phyloP scores from a whole-genome alignment of 2,113 vertebrate species.

The Syngnathus scovelli region DNA sequence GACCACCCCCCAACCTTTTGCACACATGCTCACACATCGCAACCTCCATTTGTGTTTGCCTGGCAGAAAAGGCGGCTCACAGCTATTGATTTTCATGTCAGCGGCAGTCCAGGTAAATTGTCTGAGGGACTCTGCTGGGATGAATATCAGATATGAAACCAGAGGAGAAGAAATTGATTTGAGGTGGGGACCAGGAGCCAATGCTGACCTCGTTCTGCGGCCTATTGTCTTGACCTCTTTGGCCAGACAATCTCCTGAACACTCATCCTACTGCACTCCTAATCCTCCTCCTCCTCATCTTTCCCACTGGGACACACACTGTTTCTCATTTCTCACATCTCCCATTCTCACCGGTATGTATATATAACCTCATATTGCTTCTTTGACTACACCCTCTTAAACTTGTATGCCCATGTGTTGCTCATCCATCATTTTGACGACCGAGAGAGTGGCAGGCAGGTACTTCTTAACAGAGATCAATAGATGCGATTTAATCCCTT shows the following conservation, averaged over 20 bases:
- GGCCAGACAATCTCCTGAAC: slow-evolving; percentile 25
- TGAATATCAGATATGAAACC: slow-evolving; percentile 79
- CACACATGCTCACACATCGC: slow-evolving; percentile 58
- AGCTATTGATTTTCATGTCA: slow-evolving; percentile 83
- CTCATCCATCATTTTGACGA: slow-evolving; percentile 31
- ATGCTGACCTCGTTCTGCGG: slow-evolving; percentile 73
- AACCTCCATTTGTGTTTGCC: slow-evolving; percentile 77
- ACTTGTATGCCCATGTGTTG: slow-evolving; percentile 18
- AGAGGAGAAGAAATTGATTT: slow-evolving; percentile 54
- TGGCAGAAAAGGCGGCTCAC: slow-evolving; percentile 79
- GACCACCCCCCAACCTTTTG: slow-evolving; percentile 32
- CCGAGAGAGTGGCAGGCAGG: slow-evolving; percentile 33
- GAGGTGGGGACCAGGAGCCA: slow-evolving; percentile 63
- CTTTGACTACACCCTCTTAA: slow-evolving; percentile 15
- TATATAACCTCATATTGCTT: slow-evolving; percentile 35
- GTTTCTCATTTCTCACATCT: slow-evolving; percentile 18
- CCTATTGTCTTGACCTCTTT: slow-evolving; percentile 32
- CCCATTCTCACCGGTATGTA: slow-evolving; percentile 25
- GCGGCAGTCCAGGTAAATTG: slow-evolving; percentile 82
- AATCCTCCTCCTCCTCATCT: slow-evolving; percentile 25
- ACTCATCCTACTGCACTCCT: slow-evolving; percentile 20
- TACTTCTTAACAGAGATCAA: slow-evolving; percentile 76
- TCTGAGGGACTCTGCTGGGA: slow-evolving; percentile 79
- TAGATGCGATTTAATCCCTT: slow-evolving; percentile 69
- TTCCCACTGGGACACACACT: slow-evolving; percentile 16